These are phyloP conservation scores for Meloe dianella DNA, from an alignment of 2,888 invertebrate genomes.

Conservation along the genomic window DNA sequence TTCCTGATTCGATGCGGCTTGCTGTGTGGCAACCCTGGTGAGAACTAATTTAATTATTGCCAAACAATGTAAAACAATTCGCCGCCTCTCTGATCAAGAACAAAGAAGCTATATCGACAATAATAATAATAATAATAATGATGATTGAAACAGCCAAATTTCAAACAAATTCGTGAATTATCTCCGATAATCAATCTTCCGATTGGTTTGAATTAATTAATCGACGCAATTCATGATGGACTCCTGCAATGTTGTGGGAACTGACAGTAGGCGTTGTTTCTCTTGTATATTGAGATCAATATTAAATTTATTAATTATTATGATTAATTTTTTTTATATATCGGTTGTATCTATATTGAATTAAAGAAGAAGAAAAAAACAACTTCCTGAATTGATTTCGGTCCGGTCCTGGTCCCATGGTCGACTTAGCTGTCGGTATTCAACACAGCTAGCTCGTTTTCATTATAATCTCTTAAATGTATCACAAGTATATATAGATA, in stretches of 20 bases:
- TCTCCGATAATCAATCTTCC: not conserved
- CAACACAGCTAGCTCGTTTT: slow-evolving; percentile 38
- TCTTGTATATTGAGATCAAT: slow-evolving; percentile 9
- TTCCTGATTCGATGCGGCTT: slow-evolving; percentile 53
- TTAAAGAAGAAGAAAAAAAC: not conserved
- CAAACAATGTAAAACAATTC: slow-evolving; percentile 33
- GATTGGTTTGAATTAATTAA: not conserved
- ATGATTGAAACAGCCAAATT: no score
- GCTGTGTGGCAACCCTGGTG: slow-evolving; percentile 53
- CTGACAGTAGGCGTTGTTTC: slow-evolving; percentile 47
- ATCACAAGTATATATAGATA: slow-evolving; percentile 20
- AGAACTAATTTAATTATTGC: slow-evolving; percentile 52
- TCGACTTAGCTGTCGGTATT: slow-evolving; percentile 46
- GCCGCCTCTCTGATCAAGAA: not conserved
- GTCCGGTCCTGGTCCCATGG: slow-evolving; percentile 39
- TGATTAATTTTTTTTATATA: not conserved
- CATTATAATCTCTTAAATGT: slow-evolving; percentile 43
- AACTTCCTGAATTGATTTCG: slow-evolving; percentile 2
- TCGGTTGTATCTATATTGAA: not conserved
- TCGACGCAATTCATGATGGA: slow-evolving; percentile 9
- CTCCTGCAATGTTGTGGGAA: slow-evolving; percentile 39
- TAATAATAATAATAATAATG: no score
- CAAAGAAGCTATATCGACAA: not conserved
- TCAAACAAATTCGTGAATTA: slow-evolving; percentile 1
- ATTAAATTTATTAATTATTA: not conserved